These are phyloP conservation scores for Triplophysa yarkandensis DNA, from an alignment of 2,797 vertebrate species.

Conservation along the genomic window DNA sequence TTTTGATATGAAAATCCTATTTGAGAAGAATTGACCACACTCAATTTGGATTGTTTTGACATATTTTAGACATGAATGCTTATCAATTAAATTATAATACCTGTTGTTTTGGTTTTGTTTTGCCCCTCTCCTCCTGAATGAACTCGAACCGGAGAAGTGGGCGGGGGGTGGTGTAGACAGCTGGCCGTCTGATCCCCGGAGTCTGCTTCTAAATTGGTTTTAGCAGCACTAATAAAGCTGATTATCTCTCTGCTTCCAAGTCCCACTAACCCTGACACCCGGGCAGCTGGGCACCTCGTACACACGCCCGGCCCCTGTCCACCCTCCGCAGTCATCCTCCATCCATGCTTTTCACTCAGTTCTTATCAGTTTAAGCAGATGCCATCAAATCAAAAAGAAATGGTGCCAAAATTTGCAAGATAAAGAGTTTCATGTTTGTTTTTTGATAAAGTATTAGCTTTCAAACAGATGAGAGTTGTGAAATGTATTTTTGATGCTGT, in stretches of 20 bases:
- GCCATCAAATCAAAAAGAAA: constrained; percentile 15
- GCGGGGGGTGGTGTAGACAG: constrained; percentile 82
- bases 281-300: constrained; percentile 79
- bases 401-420: background rate
- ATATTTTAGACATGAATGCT: constrained; percentile 40
- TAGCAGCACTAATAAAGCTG: constrained; percentile 94
- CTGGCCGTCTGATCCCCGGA: constrained; percentile 92
- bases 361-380: constrained; percentile 38
- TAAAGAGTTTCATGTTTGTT: background rate
- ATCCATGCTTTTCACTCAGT: constrained; percentile 37
- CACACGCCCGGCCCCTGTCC: constrained; percentile 33
- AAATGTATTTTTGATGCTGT: background rate
- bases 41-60: background rate
- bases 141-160: constrained; percentile 47
- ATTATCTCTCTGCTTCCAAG: constrained; percentile 88
- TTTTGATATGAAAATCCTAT: background rate
- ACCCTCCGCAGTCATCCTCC: constrained; percentile 10
- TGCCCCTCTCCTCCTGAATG: constrained; percentile 45
- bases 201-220: constrained; percentile 93
- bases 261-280: constrained; percentile 83
- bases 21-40: background rate
- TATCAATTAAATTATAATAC: constrained; percentile 51
- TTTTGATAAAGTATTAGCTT: background rate
- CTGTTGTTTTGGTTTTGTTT: constrained; percentile 43
- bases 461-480: background rate